A percentile compares a stretch with the other conserved stretches of the same genome.
Conservation (phyloP, 1,140 invertebrate species). For the Hyposmocoma kahamanoa region DNA sequence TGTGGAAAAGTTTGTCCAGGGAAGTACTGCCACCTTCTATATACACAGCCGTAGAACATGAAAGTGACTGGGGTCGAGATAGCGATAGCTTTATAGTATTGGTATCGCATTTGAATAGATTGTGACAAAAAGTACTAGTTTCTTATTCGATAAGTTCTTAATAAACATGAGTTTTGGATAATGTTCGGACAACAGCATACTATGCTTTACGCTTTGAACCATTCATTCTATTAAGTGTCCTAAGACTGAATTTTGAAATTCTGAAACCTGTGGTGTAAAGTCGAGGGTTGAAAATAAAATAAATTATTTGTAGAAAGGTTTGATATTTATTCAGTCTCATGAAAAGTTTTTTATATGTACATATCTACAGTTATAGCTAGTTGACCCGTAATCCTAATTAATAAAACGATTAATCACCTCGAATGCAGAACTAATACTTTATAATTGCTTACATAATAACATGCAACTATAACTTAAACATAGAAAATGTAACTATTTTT, state of each 20-base stretch:
- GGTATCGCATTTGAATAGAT: too few relatives aligned
- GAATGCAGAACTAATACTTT: too few relatives aligned
- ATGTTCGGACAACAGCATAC: background rate
- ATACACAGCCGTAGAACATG: too few relatives aligned
- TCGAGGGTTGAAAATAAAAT: background rate
- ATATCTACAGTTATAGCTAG: background rate
- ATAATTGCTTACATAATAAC: background rate
- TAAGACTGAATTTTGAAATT: background rate
- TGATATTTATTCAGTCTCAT: constrained; percentile 2
- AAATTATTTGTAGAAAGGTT: background rate
- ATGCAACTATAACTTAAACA: background rate
- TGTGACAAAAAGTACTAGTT: too few relatives aligned
- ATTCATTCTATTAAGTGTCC: background rate
- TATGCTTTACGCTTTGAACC: background rate
- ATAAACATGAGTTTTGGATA: background rate
- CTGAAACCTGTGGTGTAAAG: background rate
- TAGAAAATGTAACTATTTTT: too few relatives aligned
- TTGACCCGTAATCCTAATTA: background rate
- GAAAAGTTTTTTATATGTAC: background rate
- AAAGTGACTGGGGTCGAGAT: too few relatives aligned
- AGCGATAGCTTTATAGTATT: too few relatives aligned
- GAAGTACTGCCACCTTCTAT: too few relatives aligned
- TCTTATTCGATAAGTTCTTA: background rate
- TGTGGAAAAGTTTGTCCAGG: too few relatives aligned
- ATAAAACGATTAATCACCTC: too few relatives aligned